Percentiles rank a stretch among this genome's conserved stretches.
These are phyloP conservation scores for Egretta garzetta DNA, from an alignment of 2,113 vertebrate species.

Conservation along the genomic window DNA sequence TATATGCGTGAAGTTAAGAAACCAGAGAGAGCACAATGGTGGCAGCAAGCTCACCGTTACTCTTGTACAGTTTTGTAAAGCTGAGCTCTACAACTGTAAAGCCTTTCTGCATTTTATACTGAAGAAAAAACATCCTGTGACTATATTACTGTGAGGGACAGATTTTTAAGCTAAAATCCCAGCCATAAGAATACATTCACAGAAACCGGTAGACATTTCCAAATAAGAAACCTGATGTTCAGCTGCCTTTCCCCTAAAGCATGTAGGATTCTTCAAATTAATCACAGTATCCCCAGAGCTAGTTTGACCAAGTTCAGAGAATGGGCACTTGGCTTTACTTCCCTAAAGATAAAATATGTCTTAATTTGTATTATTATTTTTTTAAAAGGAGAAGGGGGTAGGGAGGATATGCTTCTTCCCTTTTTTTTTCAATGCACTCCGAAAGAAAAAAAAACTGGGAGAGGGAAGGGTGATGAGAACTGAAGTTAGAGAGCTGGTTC, in stretches of 20 bases:
- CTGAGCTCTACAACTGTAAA: no score
- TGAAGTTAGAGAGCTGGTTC: not conserved
- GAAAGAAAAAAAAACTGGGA: not conserved
- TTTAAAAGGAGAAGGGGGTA: not conserved
- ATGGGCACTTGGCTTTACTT: not conserved
- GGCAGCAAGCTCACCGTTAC: not conserved
- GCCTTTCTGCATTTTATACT: not conserved
- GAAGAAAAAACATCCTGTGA: not conserved
- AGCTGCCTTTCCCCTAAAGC: not conserved
- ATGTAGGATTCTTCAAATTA: not conserved
- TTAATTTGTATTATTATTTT: not conserved
- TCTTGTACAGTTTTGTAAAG: not conserved
- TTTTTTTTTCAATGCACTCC: not conserved
- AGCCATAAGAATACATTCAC: not conserved
- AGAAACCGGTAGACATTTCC: not conserved
- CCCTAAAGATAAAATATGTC: not conserved
- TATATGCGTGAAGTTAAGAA: not conserved
- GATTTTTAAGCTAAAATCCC: not conserved
- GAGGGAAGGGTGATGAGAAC: not conserved
- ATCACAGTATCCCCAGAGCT: not conserved
- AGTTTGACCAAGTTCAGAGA: not conserved
- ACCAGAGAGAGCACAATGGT: rapidly evolving
- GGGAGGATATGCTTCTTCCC: not conserved
- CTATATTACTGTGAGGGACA: not conserved
- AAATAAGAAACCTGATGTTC: not conserved